These are phyloP conservation scores for Xerus inauris DNA, from an alignment of 2,113 vertebrate genomes.

Conservation along the genomic window DNA sequence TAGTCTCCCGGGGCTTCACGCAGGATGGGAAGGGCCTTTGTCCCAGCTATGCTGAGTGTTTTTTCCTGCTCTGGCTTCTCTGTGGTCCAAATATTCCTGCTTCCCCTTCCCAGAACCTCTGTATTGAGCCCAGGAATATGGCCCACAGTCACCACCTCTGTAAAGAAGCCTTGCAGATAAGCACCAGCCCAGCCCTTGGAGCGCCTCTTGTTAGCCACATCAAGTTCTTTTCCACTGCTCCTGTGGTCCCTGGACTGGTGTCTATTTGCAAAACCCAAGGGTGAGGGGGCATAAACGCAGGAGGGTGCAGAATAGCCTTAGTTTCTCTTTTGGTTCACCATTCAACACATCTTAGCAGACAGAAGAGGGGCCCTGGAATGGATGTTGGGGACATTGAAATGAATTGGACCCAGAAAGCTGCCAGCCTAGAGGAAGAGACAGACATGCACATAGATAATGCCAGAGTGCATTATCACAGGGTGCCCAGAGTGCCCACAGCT, in stretches of 20 bases:
- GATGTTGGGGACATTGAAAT: neutral
- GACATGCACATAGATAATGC: neutral
- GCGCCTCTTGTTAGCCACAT: neutral
- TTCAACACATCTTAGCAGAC: neutral
- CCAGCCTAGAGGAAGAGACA: neutral
- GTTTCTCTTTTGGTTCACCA: neutral
- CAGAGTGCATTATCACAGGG: too few relatives aligned
- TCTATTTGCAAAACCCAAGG: neutral
- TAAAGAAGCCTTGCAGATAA: slow-evolving; percentile 16
- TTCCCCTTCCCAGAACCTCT: slow-evolving; percentile 69
- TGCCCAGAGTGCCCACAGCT: neutral
- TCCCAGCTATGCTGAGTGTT: slow-evolving; percentile 78
- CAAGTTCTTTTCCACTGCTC: neutral
- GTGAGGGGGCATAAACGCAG: neutral
- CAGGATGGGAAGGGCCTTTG: slow-evolving; percentile 80
- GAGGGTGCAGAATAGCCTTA: neutral
- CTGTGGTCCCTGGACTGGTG: too few relatives aligned
- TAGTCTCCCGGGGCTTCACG: slow-evolving; percentile 67
- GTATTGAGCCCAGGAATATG: slow-evolving; percentile 13
- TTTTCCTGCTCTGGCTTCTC: slow-evolving; percentile 82
- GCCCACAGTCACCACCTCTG: neutral
- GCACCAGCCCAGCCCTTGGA: neutral
- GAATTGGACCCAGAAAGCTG: neutral
- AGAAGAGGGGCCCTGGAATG: neutral
- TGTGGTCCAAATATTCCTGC: slow-evolving; percentile 76